Evolutionary conservation across 2,888 invertebrate species (phyloP).

Genomic region (Leptopilina syphax): DNA sequence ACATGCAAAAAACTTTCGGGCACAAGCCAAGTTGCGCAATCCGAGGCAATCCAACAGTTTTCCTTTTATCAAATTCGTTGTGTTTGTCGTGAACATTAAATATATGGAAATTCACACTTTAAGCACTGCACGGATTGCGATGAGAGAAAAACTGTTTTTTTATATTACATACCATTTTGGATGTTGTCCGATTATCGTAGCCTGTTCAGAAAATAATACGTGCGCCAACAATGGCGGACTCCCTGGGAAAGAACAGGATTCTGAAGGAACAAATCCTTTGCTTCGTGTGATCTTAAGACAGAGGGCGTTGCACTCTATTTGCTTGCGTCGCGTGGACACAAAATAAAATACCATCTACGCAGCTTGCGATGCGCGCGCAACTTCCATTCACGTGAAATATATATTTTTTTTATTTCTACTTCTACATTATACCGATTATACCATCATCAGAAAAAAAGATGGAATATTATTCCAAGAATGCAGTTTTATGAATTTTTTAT

Average conservation of each 20-base stretch:
- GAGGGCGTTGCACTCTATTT: conserved; percentile 56
- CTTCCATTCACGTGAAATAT: background rate
- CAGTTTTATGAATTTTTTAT: no score
- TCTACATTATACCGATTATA: no score
- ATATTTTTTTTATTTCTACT: background rate
- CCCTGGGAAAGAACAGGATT: conserved; percentile 83
- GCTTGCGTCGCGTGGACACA: conserved; percentile 7
- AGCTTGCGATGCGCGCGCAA: conserved; percentile 53
- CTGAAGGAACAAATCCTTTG: conserved; percentile 53
- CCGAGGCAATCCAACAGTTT: conserved; percentile 64
- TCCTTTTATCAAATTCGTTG: conserved; percentile 55
- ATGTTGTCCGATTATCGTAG: conserved; percentile 88
- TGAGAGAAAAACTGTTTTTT: conserved; percentile 43
- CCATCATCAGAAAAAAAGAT: no score
- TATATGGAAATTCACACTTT: conserved; percentile 58
- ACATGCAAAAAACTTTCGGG: background rate
- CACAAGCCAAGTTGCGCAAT: conserved; percentile 72
- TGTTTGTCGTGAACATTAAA: conserved; percentile 60
- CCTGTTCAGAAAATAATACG: conserved; percentile 83
- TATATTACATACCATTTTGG: conserved; percentile 86
- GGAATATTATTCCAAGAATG: background rate
- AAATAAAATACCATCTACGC: conserved; percentile 43
- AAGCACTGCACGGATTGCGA: conserved; percentile 47
- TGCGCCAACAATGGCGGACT: conserved; percentile 94
- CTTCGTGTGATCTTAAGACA: conserved; percentile 52